Base-by-base conservation (phyloP, 92 coral and sea anemone species). In the Palythoa caribaeorum region DNA sequence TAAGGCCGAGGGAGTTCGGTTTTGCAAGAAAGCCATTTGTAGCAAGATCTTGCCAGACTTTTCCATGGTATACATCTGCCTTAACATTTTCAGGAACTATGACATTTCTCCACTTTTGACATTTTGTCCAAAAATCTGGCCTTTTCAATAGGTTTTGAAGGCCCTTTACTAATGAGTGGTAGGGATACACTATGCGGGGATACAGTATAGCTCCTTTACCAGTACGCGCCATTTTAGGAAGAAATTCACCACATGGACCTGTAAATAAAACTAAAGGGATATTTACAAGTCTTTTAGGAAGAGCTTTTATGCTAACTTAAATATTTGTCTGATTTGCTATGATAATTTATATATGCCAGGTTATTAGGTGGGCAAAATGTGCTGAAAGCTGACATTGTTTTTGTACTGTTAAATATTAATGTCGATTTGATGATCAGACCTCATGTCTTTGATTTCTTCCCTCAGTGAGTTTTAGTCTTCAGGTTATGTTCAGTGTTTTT, bases 171-270 rank as follows among this genome's bases (percentile, higher is more conserved):
- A 93, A 78, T 28, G 92, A 89, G 71, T 87, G 73, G 68, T 88
- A 15, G 1, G 94, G 91, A 81, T 59, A 91, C 3, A 93, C 94
- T 92, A 88, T 93, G 79, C 92, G 54, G 66, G 96, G 92, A 71
- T 93, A 91, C 77, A 89, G 62, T 10, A 87, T 76, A 0, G 87
- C 84, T 16, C 85, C 89, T 80, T 79, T 19, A 38, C 87, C 86
- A 54, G 89, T 80, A 14, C 90, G 75, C 37, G 89, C 96, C 35
- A 90, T 76, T 78, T 93, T 93, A 21, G 91, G 62, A 15, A 93
- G 91, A 80, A 83, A 51, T 73, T 93, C 96, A 36, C 83, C 91
- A 93, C 96, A 60, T 1, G 44, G 51, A 60, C 68, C 68, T 60
- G 68, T 60, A 11, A 60, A 11, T 60, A 15, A 60, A 7, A 60